Percentiles rank a stretch among this genome's conserved stretches.
Conservation (phyloP, 1,140 invertebrate genomes). For the Helicorthomorpha holstii region DNA sequence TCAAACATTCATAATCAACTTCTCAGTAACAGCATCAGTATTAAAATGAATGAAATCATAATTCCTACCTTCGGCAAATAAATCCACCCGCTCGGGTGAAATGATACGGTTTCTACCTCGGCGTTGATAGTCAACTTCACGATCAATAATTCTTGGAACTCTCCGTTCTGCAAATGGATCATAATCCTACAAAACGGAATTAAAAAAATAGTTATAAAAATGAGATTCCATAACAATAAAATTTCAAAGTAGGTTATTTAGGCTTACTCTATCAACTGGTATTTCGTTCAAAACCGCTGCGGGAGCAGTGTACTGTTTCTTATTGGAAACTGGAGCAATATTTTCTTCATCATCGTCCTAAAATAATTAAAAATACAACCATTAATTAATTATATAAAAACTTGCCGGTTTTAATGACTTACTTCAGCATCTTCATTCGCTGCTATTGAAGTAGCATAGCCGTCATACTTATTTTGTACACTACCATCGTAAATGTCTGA, state of each 20-base stretch:
- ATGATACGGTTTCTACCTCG: constrained; percentile 75
- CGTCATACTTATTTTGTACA: constrained; percentile 66
- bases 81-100: constrained; percentile 89
- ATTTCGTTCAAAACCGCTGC: constrained; percentile 77
- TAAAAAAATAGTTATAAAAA: constrained; percentile 2
- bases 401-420: constrained; percentile 18
- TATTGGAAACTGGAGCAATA: constrained; percentile 38
- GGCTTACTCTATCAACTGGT: constrained; percentile 39
- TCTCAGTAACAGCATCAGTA: too few species aligned
- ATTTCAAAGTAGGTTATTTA: not conserved
- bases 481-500: constrained; percentile 74
- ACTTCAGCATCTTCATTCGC: constrained; percentile 77
- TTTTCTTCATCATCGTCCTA: constrained; percentile 72
- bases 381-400: constrained; percentile 7
- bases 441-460: constrained; percentile 89
- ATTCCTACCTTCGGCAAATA: constrained; percentile 86
- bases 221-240: not conserved
- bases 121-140: constrained; percentile 90
- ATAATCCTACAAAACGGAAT: constrained; percentile 50
- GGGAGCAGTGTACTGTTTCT: constrained; percentile 61
- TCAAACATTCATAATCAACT: too few species aligned
- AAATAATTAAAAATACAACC: constrained; percentile 13
- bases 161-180: constrained; percentile 92
- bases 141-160: constrained; percentile 67
- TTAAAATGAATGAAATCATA: too few species aligned